A percentile compares a stretch with the other conserved stretches of the same genome.
These are phyloP conservation scores for Vimba vimba DNA, from an alignment of 2,113 vertebrate species.

Conservation along the genomic window DNA sequence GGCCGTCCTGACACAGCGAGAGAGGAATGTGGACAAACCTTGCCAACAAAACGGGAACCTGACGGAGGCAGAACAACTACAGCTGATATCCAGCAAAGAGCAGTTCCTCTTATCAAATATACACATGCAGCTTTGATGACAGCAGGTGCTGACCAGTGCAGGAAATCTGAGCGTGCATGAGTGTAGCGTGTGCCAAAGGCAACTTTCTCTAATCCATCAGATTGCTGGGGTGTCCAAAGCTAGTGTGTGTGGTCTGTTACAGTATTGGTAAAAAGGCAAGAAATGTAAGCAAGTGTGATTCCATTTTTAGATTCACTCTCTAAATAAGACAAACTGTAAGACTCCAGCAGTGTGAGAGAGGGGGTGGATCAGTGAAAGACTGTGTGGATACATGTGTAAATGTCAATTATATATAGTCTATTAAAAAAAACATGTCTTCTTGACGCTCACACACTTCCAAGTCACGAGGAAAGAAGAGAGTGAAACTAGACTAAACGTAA, in stretches of 20 bases:
- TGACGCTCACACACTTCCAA: not conserved
- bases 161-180: constrained; percentile 14
- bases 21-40: constrained; percentile 23
- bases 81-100: constrained; percentile 22
- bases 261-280: not conserved
- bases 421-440: constrained; percentile 4
- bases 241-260: not conserved
- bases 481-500: not conserved
- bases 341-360: not conserved
- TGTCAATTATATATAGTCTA: not conserved
- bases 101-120: constrained; percentile 34
- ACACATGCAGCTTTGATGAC: constrained; percentile 1
- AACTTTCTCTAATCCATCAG: constrained; percentile 27
- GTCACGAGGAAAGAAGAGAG: not conserved
- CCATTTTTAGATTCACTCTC: not conserved
- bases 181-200: constrained; percentile 1
- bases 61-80: constrained; percentile 17
- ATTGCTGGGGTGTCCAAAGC: not conserved
- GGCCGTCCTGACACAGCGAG: constrained; percentile 18
- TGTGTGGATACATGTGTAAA: not conserved
- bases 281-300: not conserved
- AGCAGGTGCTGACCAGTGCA: constrained; percentile 24
- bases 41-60: constrained; percentile 16
- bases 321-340: not conserved
- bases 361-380: not conserved